Percentiles rank a stretch among this genome's conserved stretches.
Conservation (phyloP, 2,888 invertebrate genomes). For the Pseudococcus longispinus region DNA sequence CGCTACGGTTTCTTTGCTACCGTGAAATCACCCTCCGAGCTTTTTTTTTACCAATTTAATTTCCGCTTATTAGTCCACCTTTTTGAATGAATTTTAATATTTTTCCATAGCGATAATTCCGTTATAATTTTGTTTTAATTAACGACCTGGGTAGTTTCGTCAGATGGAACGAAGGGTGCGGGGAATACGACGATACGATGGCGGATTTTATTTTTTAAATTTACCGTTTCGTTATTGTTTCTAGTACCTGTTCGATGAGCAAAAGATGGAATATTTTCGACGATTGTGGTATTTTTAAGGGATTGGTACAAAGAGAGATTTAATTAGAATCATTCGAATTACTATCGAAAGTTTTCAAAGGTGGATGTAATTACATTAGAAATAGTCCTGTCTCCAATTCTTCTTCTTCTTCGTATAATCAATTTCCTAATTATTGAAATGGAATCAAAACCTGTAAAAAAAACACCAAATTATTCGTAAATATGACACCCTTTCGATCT, state of each 20-base stretch:
- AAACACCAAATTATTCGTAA: too few relatives aligned
- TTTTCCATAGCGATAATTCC: not conserved
- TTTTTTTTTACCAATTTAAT: conserved; percentile 13
- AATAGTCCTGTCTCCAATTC: too few relatives aligned
- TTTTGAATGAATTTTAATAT: conserved; percentile 33
- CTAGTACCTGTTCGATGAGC: not conserved
- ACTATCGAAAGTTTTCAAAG: too few relatives aligned
- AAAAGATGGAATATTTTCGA: not conserved
- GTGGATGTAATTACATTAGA: too few relatives aligned
- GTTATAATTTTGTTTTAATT: conserved; percentile 42
- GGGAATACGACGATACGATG: not conserved
- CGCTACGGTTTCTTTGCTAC: not conserved
- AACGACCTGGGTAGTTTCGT: not conserved
- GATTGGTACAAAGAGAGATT: not conserved
- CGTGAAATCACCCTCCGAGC: not conserved
- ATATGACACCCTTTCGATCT: too few relatives aligned
- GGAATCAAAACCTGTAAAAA: too few relatives aligned
- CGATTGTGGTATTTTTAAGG: not conserved
- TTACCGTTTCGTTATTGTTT: not conserved
- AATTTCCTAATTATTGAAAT: too few relatives aligned
- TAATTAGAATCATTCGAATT: too few relatives aligned
- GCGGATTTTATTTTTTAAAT: not conserved
- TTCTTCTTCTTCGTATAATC: too few relatives aligned
- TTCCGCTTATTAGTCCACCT: conserved; percentile 38
- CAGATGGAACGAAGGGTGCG: not conserved